phyloP scores from a whole-genome alignment of 2,888 invertebrate species.

The Palloptera scutellata region DNA sequence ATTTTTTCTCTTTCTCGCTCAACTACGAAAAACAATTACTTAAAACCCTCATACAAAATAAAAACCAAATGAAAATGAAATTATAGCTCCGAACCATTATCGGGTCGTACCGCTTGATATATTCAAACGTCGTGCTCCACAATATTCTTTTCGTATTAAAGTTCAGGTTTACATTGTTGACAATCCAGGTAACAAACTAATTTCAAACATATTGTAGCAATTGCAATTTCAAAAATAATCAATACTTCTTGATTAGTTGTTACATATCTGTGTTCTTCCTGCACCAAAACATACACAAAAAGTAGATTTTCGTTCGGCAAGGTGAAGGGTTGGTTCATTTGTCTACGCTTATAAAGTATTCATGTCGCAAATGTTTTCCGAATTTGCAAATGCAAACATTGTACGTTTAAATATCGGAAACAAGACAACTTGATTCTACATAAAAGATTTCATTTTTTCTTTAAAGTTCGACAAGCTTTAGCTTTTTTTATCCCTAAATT shows the following conservation, averaged over 20 bases:
- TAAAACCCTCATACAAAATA: background rate
- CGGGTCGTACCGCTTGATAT: slow-evolving; percentile 71
- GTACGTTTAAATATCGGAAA: too few species aligned
- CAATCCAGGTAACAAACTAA: slow-evolving; percentile 59
- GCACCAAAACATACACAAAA: background rate
- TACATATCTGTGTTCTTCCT: background rate
- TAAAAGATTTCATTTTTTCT: too few species aligned
- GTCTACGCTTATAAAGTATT: too few species aligned
- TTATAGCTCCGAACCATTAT: slow-evolving; percentile 62
- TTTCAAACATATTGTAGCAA: background rate
- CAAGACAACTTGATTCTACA: too few species aligned
- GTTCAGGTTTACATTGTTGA: slow-evolving; percentile 57
- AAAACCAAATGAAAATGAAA: background rate
- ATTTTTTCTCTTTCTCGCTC: slow-evolving; percentile 41
- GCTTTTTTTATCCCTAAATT: too few species aligned
- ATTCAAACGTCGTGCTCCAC: slow-evolving; percentile 61
- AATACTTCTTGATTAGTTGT: background rate
- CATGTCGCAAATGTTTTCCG: too few species aligned
- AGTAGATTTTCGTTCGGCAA: background rate
- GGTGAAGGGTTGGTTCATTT: background rate
- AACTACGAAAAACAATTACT: slow-evolving; percentile 32
- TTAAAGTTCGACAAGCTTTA: too few species aligned
- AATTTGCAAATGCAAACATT: too few species aligned
- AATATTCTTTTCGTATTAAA: slow-evolving; percentile 62
- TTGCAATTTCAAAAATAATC: too few species aligned